These are phyloP conservation scores for Ichneumon xanthorius DNA, from an alignment of 2,888 invertebrate genomes.

Conservation along the genomic window DNA sequence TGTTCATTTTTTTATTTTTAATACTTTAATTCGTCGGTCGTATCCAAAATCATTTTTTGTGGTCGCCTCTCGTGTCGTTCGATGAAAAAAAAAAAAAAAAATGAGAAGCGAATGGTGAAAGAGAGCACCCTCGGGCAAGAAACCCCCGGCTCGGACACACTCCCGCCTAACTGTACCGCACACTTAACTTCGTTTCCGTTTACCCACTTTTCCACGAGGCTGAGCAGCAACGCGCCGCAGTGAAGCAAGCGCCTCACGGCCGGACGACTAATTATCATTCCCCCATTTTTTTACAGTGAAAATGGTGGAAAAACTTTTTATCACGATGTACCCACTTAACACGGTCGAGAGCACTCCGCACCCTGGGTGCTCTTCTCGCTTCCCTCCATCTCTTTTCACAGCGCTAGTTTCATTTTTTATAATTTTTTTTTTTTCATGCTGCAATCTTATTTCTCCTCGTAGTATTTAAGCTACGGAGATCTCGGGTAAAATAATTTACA, in stretches of 20 bases:
- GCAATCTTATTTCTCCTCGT: conserved; percentile 27
- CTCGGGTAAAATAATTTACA: conserved; percentile 4
- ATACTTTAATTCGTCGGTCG: not conserved
- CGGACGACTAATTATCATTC: conserved; percentile 63
- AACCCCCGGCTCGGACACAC: conserved; percentile 23
- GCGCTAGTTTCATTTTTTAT: conserved; percentile 1
- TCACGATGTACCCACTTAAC: conserved; percentile 20
- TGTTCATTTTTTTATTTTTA: not conserved
- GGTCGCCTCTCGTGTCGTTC: not conserved
- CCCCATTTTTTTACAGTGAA: conserved; percentile 40
- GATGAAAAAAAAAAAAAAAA: conserved; percentile 42
- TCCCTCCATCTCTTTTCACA: not conserved
- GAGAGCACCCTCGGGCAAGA: conserved; percentile 27
- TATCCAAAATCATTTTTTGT: not conserved
- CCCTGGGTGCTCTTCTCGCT: not conserved
- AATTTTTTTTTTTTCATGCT: not conserved
- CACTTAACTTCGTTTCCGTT: conserved; percentile 63
- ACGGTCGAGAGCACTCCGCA: conserved; percentile 11
- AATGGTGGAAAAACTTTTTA: conserved; percentile 35
- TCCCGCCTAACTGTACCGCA: conserved; percentile 32
- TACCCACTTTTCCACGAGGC: conserved; percentile 40
- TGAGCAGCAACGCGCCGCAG: conserved; percentile 31
- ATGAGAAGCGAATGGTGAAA: not conserved
- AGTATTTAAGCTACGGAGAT: conserved; percentile 25
- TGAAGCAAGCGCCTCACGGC: conserved; percentile 13